Percentiles rank a stretch among this genome's conserved stretches.
phyloP scores from a whole-genome alignment of 2,113 vertebrate species.

The Seriola aureovittata region DNA sequence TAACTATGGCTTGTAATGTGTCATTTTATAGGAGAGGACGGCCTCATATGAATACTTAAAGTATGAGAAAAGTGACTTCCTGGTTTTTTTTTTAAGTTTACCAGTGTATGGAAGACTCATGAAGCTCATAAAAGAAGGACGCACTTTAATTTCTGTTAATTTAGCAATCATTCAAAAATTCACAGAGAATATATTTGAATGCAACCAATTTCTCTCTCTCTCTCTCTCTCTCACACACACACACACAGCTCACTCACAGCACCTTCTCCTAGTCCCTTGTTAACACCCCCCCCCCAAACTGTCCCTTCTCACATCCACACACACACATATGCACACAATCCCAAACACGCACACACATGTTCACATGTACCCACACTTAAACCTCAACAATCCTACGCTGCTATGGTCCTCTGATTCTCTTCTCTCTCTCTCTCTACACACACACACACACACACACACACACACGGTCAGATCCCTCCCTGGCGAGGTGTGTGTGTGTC shows the following conservation, averaged over 20 bases:
- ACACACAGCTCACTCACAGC: conserved; percentile 32
- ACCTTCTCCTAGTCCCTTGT: conserved; percentile 44
- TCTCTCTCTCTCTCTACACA: conserved; percentile 21
- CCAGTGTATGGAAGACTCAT: not conserved
- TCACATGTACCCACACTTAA: conserved; percentile 38
- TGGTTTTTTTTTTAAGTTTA: not conserved
- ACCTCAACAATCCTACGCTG: conserved; percentile 42
- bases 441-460: conserved; percentile 44
- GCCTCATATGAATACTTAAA: not conserved
- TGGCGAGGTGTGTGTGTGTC: conserved; percentile 74
- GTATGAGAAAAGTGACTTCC: not conserved
- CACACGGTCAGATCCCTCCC: conserved; percentile 72
- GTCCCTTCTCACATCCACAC: conserved; percentile 44
- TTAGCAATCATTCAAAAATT: conserved; percentile 20
- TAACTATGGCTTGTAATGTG: not conserved
- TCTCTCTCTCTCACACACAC: conserved; percentile 22
- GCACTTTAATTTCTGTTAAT: not conserved
- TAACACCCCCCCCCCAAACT: conserved; percentile 25
- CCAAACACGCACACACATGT: conserved; percentile 23
- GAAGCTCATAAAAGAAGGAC: conserved; percentile 13
- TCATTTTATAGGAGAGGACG: not conserved
- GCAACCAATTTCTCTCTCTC: conserved; percentile 23
- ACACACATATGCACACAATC: conserved; percentile 33
- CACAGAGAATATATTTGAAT: conserved; percentile 8
- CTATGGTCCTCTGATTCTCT: conserved; percentile 37